phyloP scores from a whole-genome alignment of 1,140 invertebrate species.

The Polypedilum vanderplanki region DNA sequence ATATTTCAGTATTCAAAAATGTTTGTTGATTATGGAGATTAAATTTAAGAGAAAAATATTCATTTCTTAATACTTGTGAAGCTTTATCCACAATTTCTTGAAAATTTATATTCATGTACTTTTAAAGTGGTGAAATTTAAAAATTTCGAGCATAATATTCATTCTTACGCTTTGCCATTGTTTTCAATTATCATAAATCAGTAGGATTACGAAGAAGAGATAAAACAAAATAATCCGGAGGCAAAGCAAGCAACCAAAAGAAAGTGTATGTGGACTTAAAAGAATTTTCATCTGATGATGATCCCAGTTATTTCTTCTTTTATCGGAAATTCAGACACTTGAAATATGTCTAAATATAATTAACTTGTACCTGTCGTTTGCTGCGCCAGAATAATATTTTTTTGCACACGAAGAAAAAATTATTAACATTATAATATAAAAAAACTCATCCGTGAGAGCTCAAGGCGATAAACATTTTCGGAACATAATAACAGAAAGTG shows the following conservation, averaged over 20 bases:
- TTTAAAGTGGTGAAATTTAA: background rate
- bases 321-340: too few species aligned
- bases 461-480: background rate
- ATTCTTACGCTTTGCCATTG: too few species aligned
- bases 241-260: too few species aligned
- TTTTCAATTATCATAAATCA: background rate
- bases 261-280: too few species aligned
- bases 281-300: too few species aligned
- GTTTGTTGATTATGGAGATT: constrained; percentile 1
- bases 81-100: background rate
- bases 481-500: background rate
- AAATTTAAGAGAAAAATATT: background rate
- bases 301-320: too few species aligned
- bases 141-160: background rate
- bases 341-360: too few species aligned
- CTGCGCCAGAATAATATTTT: too few species aligned
- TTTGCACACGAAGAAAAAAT: too few species aligned
- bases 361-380: too few species aligned
- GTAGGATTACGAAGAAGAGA: background rate
- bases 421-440: background rate
- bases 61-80: background rate
- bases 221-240: too few species aligned
- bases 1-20: too few species aligned
- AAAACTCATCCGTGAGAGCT: background rate
- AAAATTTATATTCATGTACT: background rate